Base-by-base conservation (phyloP, 2,113 vertebrate species). In the Pomatorhinus ruficollis region DNA sequence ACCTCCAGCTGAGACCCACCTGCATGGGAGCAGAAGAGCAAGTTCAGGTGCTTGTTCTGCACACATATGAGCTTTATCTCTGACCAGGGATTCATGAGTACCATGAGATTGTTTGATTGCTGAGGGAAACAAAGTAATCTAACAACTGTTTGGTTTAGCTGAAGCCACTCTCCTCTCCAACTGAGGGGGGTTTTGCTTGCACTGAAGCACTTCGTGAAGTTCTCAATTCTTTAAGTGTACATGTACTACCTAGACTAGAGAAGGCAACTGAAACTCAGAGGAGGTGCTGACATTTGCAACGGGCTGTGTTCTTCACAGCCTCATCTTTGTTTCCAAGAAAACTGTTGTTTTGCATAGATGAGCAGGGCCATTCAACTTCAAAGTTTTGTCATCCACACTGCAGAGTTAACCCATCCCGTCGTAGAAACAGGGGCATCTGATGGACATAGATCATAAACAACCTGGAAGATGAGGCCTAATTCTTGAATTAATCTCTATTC, bases 1-100 rank as follows among this genome's bases (percentile, higher is more conserved):
- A 99, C 99, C 95, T 99, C 99, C 94, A 99, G 98, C 94, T 99
- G 99, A 87, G 98, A 98, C 37, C 99, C 99, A 77, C 99, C 99
- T 92, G 59, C 45, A 89, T 9, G 15, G 44, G 19, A 94, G 31
- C 59, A 95, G n/a, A 83, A 39, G 20, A 89, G 5, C 37, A 74
- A 78, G 9, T 78, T 74, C 23, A 90, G 59, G 23, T 63, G 30
- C 27, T 75, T 71, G 54, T 52, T 70, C 30, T 1, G 2, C 33
- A 72, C 27, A 74, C 31, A 66, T 11, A 31, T 63, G 68, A 89
- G 59, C 25, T 66, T 66, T 20, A 30, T 31, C 42, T 89, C 52
- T 59, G 30, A 63, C 21, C 37, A 85, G 30, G 37, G 37, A 69
- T 61, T 49, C 35, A 3, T 0, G 0, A 64, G 10, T 33, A 57